Percentiles rank a stretch among this genome's conserved stretches.
Conservation (phyloP, 1,140 invertebrate species). For the Brachionus manjavacas region DNA sequence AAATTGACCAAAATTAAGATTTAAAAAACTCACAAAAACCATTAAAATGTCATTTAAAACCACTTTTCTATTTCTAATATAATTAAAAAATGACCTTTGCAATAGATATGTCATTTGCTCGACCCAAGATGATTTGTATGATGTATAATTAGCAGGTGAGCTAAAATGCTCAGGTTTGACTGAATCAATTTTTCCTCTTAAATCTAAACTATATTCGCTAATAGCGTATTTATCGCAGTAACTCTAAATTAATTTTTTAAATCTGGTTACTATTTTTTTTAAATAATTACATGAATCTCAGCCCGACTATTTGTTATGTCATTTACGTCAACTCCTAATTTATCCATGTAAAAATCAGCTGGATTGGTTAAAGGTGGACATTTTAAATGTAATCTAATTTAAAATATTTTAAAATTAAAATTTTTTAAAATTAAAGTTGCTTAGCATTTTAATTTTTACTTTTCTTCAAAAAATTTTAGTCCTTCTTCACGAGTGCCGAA, state of each 20-base stretch:
- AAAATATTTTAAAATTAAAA: neutral
- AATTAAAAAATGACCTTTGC: conserved; percentile 24
- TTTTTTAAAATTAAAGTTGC: neutral
- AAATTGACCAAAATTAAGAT: too few relatives aligned
- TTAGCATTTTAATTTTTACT: neutral
- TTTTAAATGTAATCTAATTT: conserved; percentile 4
- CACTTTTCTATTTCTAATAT: conserved; percentile 29
- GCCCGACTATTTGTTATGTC: neutral
- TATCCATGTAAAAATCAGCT: conserved; percentile 40
- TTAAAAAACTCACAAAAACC: conserved; percentile 19
- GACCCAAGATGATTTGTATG: neutral
- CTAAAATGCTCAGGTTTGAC: conserved; percentile 8
- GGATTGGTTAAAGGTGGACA: conserved; percentile 30
- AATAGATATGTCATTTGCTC: conserved; percentile 3
- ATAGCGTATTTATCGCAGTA: conserved; percentile 17
- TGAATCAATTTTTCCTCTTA: neutral
- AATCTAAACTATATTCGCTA: neutral
- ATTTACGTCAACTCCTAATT: conserved; percentile 12
- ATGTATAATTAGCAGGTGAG: conserved; percentile 12
- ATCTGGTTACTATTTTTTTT: too few relatives aligned
- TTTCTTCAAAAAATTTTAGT: conserved; percentile 68
- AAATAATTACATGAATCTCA: neutral
- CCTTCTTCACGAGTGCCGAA: conserved; percentile 75
- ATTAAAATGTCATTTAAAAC: conserved; percentile 13
- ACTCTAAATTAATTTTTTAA: neutral